These are phyloP conservation scores for Drosophila lowei DNA, from an alignment of 1,140 invertebrate species.

Conservation along the genomic window DNA sequence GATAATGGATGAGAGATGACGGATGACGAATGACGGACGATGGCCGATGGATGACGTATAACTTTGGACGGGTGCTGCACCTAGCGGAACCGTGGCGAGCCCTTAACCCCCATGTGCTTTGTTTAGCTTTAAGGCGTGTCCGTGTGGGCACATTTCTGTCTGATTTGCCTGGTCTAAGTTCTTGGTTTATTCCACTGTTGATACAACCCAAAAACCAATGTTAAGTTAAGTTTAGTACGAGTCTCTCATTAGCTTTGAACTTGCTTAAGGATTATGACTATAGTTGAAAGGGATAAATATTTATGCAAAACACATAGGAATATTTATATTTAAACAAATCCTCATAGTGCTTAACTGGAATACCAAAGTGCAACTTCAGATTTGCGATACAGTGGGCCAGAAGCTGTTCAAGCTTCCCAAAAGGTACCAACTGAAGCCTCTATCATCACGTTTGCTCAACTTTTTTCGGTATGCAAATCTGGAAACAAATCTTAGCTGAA, in stretches of 20 bases:
- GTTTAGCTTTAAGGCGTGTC: conserved; percentile 66
- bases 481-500: conserved; percentile 2
- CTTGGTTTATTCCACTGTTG: conserved; percentile 45
- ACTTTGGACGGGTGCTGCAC: conserved; percentile 13
- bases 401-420: background rate
- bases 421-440: background rate
- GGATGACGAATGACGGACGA: conserved; percentile 17
- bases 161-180: conserved; percentile 55
- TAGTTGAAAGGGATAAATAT: conserved; percentile 11
- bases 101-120: conserved; percentile 54
- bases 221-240: conserved; percentile 36
- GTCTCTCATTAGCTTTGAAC: conserved; percentile 37
- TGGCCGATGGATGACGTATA: conserved; percentile 8
- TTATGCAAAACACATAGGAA: conserved; percentile 26
- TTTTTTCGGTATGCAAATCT: conserved; percentile 2
- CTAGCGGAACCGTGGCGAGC: conserved; percentile 11
- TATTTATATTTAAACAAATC: conserved; percentile 31
- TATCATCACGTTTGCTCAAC: conserved; percentile 7
- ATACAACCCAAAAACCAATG: conserved; percentile 30
- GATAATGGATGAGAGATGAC: conserved; percentile 20
- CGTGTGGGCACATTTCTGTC: conserved; percentile 34
- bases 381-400: background rate
- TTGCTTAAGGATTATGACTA: no score
- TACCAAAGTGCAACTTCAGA: background rate
- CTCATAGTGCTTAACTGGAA: conserved; percentile 40